A percentile compares a stretch with the other conserved stretches of the same genome.
Conservation (phyloP, 2,888 invertebrate species). For the Erebia epiphron region DNA sequence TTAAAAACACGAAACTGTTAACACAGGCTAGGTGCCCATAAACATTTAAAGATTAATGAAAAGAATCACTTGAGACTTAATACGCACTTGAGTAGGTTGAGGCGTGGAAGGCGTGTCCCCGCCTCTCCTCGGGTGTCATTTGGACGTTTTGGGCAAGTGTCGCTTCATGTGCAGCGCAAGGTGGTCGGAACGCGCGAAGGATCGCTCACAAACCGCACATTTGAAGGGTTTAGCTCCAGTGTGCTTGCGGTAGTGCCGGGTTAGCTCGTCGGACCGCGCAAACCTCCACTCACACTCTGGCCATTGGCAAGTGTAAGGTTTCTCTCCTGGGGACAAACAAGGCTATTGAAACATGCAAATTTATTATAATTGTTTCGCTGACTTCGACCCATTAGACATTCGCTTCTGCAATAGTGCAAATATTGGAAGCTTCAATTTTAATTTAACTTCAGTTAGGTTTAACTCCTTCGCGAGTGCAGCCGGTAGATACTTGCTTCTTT, state of each 20-base stretch:
- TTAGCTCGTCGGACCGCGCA: constrained; percentile 97
- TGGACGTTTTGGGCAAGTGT: constrained; percentile 94
- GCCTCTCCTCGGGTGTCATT: constrained; percentile 83
- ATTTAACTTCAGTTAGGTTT: no score
- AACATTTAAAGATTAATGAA: neutral
- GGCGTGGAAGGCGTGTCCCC: constrained; percentile 71
- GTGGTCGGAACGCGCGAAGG: constrained; percentile 97
- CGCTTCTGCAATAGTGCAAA: constrained; percentile 2
- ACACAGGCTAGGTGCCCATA: neutral
- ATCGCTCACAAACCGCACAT: constrained; percentile 96
- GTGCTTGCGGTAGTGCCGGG: constrained; percentile 98
- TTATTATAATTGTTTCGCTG: neutral
- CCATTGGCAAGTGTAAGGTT: constrained; percentile 99
- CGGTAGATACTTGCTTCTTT: no score
- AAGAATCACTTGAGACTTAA: neutral
- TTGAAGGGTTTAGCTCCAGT: constrained; percentile 99
- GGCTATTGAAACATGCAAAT: constrained; percentile 11
- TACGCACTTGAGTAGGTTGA: constrained; percentile 63
- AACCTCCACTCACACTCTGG: constrained; percentile 99
- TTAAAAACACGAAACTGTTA: neutral
- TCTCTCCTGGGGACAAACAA: constrained; percentile 89
- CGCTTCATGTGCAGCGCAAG: constrained; percentile 98
- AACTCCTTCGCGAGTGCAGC: constrained; percentile 33
- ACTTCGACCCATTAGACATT: constrained; percentile 2
- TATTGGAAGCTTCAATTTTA: neutral